These are phyloP conservation scores for Melinaea marsaeus DNA, from an alignment of 2,888 invertebrate genomes.

Conservation along the genomic window DNA sequence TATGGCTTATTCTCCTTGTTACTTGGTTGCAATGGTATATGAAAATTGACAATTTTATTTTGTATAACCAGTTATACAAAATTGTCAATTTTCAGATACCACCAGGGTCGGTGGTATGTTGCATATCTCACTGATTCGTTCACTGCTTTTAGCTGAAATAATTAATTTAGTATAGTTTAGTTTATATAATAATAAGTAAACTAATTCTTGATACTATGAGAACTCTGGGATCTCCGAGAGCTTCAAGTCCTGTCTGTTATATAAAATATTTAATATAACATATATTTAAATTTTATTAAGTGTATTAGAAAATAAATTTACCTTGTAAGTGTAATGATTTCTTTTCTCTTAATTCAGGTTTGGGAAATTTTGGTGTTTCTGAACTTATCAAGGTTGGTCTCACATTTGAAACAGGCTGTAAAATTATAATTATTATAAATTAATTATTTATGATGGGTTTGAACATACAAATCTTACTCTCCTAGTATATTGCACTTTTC, in stretches of 20 bases:
- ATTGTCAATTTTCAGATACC: too few species aligned
- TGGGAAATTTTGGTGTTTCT: constrained; percentile 54
- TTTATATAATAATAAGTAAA: too few species aligned
- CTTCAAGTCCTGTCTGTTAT: too few species aligned
- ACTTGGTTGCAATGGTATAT: constrained; percentile 35
- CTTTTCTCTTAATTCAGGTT: constrained; percentile 51
- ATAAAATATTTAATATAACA: too few species aligned
- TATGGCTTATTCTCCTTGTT: constrained; percentile 58
- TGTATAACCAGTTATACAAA: too few species aligned
- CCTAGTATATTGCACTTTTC: background rate
- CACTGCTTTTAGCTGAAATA: constrained; percentile 42
- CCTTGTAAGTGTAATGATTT: constrained; percentile 51
- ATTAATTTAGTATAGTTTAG: constrained; percentile 36
- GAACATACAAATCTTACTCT: too few species aligned
- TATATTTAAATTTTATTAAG: constrained; percentile 20
- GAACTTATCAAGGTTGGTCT: constrained; percentile 43
- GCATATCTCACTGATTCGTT: constrained; percentile 62
- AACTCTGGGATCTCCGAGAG: too few species aligned
- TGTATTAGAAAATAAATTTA: constrained; percentile 31
- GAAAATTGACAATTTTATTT: constrained; percentile 38
- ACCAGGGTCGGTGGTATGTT: constrained; percentile 59
- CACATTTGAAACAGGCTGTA: constrained; percentile 16
- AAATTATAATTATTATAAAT: background rate
- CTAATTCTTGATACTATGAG: too few species aligned
- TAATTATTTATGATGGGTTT: too few species aligned